phyloP scores from a whole-genome alignment of 2,113 vertebrate species.

The Atherinomorus stipes region DNA sequence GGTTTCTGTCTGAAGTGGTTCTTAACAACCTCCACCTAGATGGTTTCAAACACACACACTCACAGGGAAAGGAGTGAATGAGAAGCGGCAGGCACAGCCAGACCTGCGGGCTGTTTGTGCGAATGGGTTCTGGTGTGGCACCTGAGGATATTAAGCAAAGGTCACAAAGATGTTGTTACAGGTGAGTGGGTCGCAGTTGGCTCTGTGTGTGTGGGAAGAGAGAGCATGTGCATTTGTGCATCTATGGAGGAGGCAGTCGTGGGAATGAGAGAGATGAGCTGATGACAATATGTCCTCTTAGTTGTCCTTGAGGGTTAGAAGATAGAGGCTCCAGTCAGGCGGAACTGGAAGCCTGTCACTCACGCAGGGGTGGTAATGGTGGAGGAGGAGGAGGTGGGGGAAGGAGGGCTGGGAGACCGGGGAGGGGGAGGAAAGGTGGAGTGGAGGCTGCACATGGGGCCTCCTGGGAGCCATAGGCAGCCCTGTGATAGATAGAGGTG shows the following conservation, averaged over 20 bases:
- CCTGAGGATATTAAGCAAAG: constrained; percentile 75
- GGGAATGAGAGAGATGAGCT: constrained; percentile 69
- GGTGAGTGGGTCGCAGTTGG: constrained; percentile 68
- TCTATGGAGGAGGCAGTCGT: constrained; percentile 50
- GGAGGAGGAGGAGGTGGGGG: constrained; percentile 16
- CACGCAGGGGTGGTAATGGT: constrained; percentile 57
- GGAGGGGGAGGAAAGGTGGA: constrained; percentile 23
- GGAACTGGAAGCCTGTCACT: constrained; percentile 83
- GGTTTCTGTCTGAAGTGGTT: constrained; percentile 71
- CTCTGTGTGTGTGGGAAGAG: not conserved
- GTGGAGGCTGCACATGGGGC: constrained; percentile 31
- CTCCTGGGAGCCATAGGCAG: constrained; percentile 68
- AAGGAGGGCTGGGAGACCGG: not conserved
- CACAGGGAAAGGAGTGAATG: constrained; percentile 63
- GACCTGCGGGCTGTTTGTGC: constrained; percentile 74
- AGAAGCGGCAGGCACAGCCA: constrained; percentile 67
- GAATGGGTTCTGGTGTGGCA: constrained; percentile 58
- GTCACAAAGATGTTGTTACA: constrained; percentile 76
- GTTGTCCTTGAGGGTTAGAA: constrained; percentile 77
- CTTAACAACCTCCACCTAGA: constrained; percentile 63
- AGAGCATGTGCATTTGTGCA: constrained; percentile 39
- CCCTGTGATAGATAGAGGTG: constrained; percentile 73
- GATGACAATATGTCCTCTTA: constrained; percentile 80
- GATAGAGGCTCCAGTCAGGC: constrained; percentile 75
- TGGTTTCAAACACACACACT: constrained; percentile 59